phyloP scores from a whole-genome alignment of 2,113 vertebrate species.

The Callaeas wilsoni region DNA sequence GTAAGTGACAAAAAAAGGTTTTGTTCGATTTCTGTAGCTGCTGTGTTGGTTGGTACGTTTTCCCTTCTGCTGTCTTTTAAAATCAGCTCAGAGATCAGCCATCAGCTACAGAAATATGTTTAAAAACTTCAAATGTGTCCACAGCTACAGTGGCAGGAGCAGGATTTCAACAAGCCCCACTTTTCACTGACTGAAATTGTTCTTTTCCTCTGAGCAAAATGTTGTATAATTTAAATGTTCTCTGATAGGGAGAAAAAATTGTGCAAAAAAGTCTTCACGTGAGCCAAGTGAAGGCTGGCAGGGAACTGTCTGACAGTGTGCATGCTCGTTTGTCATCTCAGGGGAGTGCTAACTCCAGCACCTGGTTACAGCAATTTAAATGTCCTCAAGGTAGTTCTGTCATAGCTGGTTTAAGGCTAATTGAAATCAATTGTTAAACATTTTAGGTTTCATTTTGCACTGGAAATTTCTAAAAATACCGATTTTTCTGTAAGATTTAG shows the following conservation, averaged over 20 bases:
- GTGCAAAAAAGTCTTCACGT: background rate
- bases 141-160: background rate
- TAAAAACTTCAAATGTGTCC: background rate
- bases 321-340: background rate
- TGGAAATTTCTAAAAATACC: background rate
- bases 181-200: background rate
- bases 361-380: slow-evolving; percentile 4
- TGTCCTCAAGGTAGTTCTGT: background rate
- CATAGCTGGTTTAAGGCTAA: background rate
- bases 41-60: background rate
- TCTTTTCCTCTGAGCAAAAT: background rate
- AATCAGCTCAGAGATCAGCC: background rate
- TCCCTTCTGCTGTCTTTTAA: background rate
- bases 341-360: background rate
- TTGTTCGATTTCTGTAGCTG: background rate
- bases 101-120: accelerated
- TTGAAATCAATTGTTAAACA: background rate
- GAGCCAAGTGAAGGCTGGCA: background rate
- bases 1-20: background rate
- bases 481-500: background rate
- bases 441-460: background rate
- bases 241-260: background rate
- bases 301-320: background rate
- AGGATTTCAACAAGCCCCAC: background rate
- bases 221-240: background rate